Base-by-base conservation (phyloP, 1,140 invertebrate genomes). In the Drosophila rhopaloa region DNA sequence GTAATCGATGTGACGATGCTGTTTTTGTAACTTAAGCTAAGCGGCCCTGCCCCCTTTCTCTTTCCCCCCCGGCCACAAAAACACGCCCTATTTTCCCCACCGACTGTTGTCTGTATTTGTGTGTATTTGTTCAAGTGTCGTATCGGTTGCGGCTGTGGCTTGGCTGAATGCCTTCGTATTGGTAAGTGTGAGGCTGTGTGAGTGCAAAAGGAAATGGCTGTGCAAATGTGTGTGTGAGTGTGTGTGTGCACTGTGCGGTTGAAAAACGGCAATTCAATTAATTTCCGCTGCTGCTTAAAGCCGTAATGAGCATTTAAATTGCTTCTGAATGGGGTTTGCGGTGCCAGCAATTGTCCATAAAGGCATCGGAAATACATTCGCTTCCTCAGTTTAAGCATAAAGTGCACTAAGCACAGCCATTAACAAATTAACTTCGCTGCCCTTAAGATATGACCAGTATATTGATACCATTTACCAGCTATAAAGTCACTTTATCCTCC, bases 221-320 rank as follows among this genome's bases (percentile, higher is more conserved):
- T 73, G 51, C 57, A 38, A 48, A n/a, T 57, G 19, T 59, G 50
- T 58, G 41, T 56, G 41, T 46, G 19, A 53, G 32, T 65, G 32
- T 70, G 35, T 60, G 50, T 40, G 44, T 56, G 37, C 50, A 24
- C 24, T 41, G 41, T 86, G 82, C 41, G 82, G 82, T 88, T 82
- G 76, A 86, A 88, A 86, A 82, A 88, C 80, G 67, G 84, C 83
- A 89, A 88, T 88, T 88, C 84, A 88, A 88, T 88, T 88, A 88
- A 88, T 88, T 88, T 88, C 56, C 84, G 72, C 63, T 73, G 84
- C 83, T 89, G 83, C 57, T 88, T 88, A 88, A 88, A 80, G 83
- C 84, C 83, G 83, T 89, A 88, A 88, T 83, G 79, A 88, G 84
- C 83, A 88, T 89, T 88, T 88, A 89, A 88, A 88, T 88, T 88